Base-by-base conservation (phyloP, 2,797 vertebrate species). In the Tapera naevia region DNA sequence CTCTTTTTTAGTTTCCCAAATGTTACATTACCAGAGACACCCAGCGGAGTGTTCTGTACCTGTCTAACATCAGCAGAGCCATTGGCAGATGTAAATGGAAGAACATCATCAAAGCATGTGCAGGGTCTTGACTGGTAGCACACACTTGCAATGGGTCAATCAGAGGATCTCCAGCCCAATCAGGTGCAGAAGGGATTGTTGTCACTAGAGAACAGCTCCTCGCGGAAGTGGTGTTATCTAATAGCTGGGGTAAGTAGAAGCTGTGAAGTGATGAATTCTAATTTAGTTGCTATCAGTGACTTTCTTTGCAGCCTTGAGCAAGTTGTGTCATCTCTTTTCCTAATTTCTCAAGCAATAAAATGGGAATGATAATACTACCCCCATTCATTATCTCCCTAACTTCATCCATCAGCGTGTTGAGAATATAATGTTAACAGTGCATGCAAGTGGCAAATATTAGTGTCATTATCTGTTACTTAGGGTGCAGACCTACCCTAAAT, bases 211-310 rank as follows among this genome's bases (percentile, higher is more conserved):
- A 60, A 61, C 5, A 24, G 75, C 81, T 88, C 61, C 80, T 72
- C 4, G 22, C 1, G 41, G 89, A 91, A 88, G 88, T 35, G 50
- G 27, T 61, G 1, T 86, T 94, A 73, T 91, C 90, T 91, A 71
- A 69, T 32, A 83, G 65, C 73, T 45, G 61, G 73, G 72, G 13
- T 94, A 91, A 95, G 93, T 91, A 51, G 94, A 94, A 94, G 94
- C 83, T 95, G 96, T 91, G 94, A 95, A 95, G 94, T 95, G 96
- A 94, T 79, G 91, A 56, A 70, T 75, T 94, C 91, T 91, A 71
- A 79, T 93, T 90, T 86, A 73, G 67, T 86, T 3, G 5, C 86
- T 93, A 53, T 79, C 80, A 83, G 85, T 78, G 94, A 69, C 89
- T 94, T 96, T 91, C 94, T 91, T n/a, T 89, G 90, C 95, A 94